Percentiles rank a stretch among this genome's conserved stretches.
Evolutionary conservation across 2,113 vertebrate species (phyloP).

Genomic region (Ondatra zibethicus): DNA sequence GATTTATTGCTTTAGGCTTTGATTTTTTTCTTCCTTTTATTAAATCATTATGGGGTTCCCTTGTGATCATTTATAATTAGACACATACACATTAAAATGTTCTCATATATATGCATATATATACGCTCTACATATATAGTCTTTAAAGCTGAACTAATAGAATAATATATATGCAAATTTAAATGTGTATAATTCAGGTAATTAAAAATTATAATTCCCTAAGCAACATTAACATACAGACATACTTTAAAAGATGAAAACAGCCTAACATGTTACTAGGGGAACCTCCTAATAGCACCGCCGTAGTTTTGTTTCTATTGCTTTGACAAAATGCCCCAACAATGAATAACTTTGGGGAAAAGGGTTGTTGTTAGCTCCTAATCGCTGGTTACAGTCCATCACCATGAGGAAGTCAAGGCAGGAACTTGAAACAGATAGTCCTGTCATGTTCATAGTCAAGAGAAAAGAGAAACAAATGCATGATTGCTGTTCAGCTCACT

Average conservation of each 20-base stretch:
- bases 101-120: slow-evolving; percentile 58
- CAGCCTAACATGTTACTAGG: neutral
- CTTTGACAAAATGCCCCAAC: neutral
- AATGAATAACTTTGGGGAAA: no score
- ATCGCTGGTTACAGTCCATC: neutral
- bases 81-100: slow-evolving; percentile 62
- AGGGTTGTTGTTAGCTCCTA: neutral
- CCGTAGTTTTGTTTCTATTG: neutral
- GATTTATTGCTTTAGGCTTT: slow-evolving; percentile 83
- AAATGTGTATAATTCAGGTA: slow-evolving; percentile 74
- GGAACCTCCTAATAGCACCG: neutral
- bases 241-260: slow-evolving; percentile 30
- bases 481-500: neutral
- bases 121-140: slow-evolving; percentile 62
- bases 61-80: slow-evolving; percentile 81
- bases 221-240: slow-evolving; percentile 55
- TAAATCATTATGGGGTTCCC: slow-evolving; percentile 81
- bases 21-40: slow-evolving; percentile 80
- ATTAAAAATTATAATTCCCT: slow-evolving; percentile 77
- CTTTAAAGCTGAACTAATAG: slow-evolving; percentile 63
- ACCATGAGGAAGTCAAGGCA: neutral
- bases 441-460: neutral
- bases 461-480: neutral
- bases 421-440: neutral
- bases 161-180: slow-evolving; percentile 74